Percentiles rank a stretch among this genome's conserved stretches.
phyloP scores from a whole-genome alignment of 2,113 vertebrate genomes.

The Neodon shergylaensis region DNA sequence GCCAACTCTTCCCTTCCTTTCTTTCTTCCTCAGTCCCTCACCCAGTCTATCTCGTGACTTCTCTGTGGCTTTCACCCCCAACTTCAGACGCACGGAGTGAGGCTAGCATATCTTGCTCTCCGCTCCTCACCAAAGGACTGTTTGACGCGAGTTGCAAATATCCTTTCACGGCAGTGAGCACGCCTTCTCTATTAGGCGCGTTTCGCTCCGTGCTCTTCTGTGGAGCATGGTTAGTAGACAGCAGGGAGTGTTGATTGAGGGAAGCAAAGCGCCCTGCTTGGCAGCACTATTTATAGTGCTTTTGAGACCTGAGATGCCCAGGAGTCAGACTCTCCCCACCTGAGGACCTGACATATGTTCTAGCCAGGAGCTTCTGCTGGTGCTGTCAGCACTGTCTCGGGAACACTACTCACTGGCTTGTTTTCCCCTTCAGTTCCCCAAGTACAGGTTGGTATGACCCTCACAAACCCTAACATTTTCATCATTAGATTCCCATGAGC shows the following conservation, averaged over 20 bases:
- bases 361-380: not conserved
- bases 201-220: conserved; percentile 7
- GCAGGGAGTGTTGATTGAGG: conserved; percentile 22
- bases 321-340: not conserved
- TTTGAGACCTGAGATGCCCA: conserved; percentile 27
- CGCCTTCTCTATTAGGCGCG: not conserved
- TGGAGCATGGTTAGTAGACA: not conserved
- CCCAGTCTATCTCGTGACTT: not conserved
- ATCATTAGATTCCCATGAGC: not conserved
- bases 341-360: not conserved
- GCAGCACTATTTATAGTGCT: conserved; percentile 65
- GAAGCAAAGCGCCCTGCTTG: not conserved
- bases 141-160: not conserved
- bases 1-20: not conserved
- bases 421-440: not conserved
- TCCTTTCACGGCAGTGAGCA: not conserved
- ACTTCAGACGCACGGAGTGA: not conserved
- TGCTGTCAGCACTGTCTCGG: no score
- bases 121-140: not conserved
- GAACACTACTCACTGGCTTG: not conserved
- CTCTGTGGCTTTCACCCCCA: not conserved
- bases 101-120: not conserved
- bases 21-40: not conserved
- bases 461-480: not conserved
- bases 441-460: not conserved